Percentiles rank a stretch among this genome's conserved stretches.
Conservation (phyloP, 2,888 invertebrate genomes). For the Tinea pellionella region DNA sequence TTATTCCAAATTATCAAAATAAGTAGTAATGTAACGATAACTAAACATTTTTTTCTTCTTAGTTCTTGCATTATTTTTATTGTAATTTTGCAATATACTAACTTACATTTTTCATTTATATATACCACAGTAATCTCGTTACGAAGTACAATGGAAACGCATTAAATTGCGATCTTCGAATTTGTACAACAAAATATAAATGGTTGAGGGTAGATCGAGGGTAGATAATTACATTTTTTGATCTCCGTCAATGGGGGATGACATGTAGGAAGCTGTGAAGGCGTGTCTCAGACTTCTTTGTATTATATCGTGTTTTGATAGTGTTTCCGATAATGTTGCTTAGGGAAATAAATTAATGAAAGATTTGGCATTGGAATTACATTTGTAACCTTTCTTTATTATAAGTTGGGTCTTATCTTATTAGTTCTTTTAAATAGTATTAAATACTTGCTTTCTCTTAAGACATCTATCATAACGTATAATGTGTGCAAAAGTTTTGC, state of each 20-base stretch:
- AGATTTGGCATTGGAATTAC: background rate
- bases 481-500: no score
- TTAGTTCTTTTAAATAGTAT: no score
- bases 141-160: conserved; percentile 30
- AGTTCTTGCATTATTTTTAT: no score
- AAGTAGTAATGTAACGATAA: no score
- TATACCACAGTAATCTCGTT: background rate
- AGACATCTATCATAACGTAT: no score
- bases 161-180: conserved; percentile 58
- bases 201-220: conserved; percentile 67
- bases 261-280: conserved; percentile 31
- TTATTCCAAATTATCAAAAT: no score
- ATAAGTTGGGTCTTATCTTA: background rate
- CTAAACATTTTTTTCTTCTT: no score
- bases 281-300: conserved; percentile 29
- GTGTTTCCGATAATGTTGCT: conserved; percentile 45
- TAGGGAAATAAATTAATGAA: conserved; percentile 8
- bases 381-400: background rate
- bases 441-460: no score
- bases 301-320: conserved; percentile 45
- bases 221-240: conserved; percentile 70
- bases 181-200: conserved; percentile 69
- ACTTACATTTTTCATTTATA: no score
- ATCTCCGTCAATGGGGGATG: conserved; percentile 57
- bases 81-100: no score